Evolutionary conservation across 2,888 invertebrate species (phyloP), one percentile per base, ranked within the genome.

Genomic region (Harpalus rufipes): DNA sequence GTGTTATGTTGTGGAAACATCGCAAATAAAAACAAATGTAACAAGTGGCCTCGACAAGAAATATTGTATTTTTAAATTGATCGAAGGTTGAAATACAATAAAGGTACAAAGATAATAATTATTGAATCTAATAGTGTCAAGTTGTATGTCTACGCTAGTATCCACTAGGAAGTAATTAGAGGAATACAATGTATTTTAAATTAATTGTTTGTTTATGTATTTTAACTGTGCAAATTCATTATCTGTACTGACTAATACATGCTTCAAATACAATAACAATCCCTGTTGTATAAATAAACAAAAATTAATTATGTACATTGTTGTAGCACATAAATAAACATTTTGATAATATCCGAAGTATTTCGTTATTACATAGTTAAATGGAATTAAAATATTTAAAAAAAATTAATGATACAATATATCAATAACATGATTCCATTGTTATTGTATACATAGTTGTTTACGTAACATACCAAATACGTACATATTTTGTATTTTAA

Each of bases 1-100:
- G 44, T 51, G 44, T 51, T 51, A 51, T 51, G 44, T 51, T 51
- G 14, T 59, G 59, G 18, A 59, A 59, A 18, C 59, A 59, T 59
- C 59, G 59, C 59, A 59, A 59, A 59, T 18, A 59, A 59, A 59
- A 51, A 51, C 44, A 51, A 51, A 51, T 10, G 6, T 44, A 44
- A 44, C 44, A 44, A 2, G 44, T 51, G 44, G 12, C 44, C 44
- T 51, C 44, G 44, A 51, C 44, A 8, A 51, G 44, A 51, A 51
- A 51, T 51, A 51, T 51, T 0, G 44, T 51, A 51, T 51, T 51
- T 51, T 51, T 51, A 51, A 51, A 51, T 51, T 51, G 12, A 12
- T 0, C 4, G 12, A 51, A 51, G 44, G 44, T 51, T 51, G 10
- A 51, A 51, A 10, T 51, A 51, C 44, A 51, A 51, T 51, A 51